These are phyloP conservation scores for Petrocephalus microphthalmus DNA, from an alignment of 2,113 vertebrate genomes.

Conservation along the genomic window DNA sequence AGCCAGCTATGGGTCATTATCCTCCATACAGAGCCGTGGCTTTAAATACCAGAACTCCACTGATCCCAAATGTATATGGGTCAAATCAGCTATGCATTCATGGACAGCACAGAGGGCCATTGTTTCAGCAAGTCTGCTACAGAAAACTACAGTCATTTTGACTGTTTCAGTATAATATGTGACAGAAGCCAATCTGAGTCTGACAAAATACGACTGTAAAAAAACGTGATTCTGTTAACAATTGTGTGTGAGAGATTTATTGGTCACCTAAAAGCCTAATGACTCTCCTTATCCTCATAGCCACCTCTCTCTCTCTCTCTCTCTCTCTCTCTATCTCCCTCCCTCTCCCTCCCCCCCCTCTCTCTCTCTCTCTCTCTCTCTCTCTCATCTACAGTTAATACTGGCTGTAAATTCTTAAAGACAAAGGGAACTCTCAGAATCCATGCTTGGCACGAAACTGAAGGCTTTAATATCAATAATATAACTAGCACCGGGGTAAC, in stretches of 20 bases:
- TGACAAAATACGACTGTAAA: background rate
- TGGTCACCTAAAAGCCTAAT: background rate
- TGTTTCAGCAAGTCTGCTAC: background rate
- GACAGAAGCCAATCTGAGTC: background rate
- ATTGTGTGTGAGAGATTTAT: background rate
- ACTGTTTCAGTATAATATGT: background rate
- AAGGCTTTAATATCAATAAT: background rate
- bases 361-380: background rate
- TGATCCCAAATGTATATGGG: background rate
- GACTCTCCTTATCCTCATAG: background rate
- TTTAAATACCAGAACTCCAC: background rate
- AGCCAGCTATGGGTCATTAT: background rate
- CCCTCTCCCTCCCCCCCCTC: background rate
- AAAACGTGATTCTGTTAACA: background rate
- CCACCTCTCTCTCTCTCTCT: background rate
- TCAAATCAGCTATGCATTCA: background rate
- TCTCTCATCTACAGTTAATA: background rate
- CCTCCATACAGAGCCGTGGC: background rate
- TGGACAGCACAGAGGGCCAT: background rate
- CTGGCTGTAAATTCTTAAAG: background rate
- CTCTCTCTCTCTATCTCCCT: background rate
- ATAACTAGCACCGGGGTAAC: slow-evolving; percentile 2
- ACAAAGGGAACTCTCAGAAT: background rate
- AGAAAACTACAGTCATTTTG: background rate
- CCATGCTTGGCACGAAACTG: background rate